Evolutionary conservation across 2,113 vertebrate species (phyloP), one percentile per base, ranked within the genome.

Genomic region (Acanthochromis polyacanthus): DNA sequence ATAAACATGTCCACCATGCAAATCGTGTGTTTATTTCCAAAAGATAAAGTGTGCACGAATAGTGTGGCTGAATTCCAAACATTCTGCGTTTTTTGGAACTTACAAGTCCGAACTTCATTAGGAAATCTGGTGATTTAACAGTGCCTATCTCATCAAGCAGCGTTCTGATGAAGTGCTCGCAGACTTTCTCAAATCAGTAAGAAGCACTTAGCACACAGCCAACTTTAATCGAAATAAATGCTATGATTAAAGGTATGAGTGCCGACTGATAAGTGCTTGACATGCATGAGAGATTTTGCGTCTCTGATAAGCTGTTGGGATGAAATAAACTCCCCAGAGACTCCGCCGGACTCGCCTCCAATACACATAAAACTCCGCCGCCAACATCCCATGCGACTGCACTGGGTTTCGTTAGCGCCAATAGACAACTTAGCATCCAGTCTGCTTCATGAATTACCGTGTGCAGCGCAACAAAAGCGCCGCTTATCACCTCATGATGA

Each of bases 401-500:
- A 28, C 53, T 72, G 75, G 32, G 50, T 67, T 81, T 61, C 81
- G 64, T 92, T 80, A 63, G 30, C 78, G 63, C 71, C 78, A 89
- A 80, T 70, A 88, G 81, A 78, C 87, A 70, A 75, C 68, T 81
- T 53, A 71, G 30, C 63, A 63, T 76, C 82, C 81, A 81, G 91
- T 82, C 92, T 73, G 73, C 73, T 51, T 91, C 92, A 94, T 94
- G 89, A 93, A 94, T 92, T 71, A 85, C 87, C 84, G 62, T 50
- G 83, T 69, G 64, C 65, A 79, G 78, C 68, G 79, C 81, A 78
- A 89, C 83, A 88, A 92, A 80, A 88, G 89, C 72, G 74, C 79
- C 89, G 80, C 89, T 94, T 94, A 94, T 92, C 93, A 90, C 92
- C 86, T 87, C 4, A 83, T 95, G 88, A 95, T 94, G 90, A 88